Evolutionary conservation across 2,888 invertebrate species (phyloP).

Genomic region (Neoitamus cyanurus): DNA sequence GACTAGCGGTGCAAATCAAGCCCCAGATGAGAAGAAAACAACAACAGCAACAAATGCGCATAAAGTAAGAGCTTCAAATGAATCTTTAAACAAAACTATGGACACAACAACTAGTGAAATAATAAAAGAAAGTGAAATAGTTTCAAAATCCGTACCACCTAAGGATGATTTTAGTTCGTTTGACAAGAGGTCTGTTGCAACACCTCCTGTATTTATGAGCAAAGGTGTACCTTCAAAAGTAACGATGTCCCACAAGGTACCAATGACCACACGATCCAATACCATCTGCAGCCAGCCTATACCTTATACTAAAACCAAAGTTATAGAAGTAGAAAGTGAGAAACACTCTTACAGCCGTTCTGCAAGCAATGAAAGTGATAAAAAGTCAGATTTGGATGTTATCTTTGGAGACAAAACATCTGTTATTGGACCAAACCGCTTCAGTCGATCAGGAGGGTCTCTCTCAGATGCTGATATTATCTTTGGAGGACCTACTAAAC

Average conservation of each 20-base stretch:
- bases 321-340: background rate
- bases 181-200: background rate
- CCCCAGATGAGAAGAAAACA: background rate
- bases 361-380: conserved; percentile 23
- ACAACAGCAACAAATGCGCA: background rate
- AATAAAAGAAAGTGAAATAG: background rate
- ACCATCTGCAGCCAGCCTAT: background rate
- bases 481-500: conserved; percentile 60
- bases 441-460: conserved; percentile 62
- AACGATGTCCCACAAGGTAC: background rate
- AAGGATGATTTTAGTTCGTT: background rate
- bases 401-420: conserved; percentile 39
- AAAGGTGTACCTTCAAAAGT: background rate
- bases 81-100: conserved; percentile 9
- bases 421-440: conserved; percentile 30
- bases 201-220: background rate
- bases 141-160: background rate
- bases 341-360: conserved; percentile 28
- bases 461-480: conserved; percentile 66
- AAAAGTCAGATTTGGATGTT: conserved; percentile 47
- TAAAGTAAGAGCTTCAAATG: background rate
- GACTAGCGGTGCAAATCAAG: background rate
- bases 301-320: conserved; percentile 7
- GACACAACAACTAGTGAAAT: conserved; percentile 16
- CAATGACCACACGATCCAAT: background rate